phyloP scores from a whole-genome alignment of 37 sponge, comb jelly and placozoan genomes.

The Spongilla lacustris region DNA sequence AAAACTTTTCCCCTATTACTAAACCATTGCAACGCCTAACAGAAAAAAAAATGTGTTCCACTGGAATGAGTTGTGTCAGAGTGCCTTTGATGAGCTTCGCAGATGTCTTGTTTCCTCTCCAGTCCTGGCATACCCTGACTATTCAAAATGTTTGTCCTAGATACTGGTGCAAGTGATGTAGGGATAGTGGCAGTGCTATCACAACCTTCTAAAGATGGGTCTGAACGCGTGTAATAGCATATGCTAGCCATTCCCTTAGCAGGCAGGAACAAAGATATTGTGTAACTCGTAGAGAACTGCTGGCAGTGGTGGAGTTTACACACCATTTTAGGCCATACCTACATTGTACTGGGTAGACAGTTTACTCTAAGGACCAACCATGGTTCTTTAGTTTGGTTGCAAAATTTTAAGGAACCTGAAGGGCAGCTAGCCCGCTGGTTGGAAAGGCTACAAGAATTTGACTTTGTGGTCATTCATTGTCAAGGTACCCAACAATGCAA shows the following conservation, averaged over 20 bases:
- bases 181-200: too few relatives aligned
- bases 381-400: constrained; percentile 29
- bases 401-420: constrained; percentile 42
- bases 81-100: too few relatives aligned
- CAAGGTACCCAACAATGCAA: constrained; percentile 36
- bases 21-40: too few relatives aligned
- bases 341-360: constrained; percentile 3
- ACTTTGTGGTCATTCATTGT: constrained; percentile 20
- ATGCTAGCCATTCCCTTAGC: constrained; percentile 19
- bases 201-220: too few relatives aligned
- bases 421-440: constrained; percentile 44
- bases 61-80: too few relatives aligned
- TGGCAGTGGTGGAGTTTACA: constrained; percentile 36
- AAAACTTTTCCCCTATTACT: too few relatives aligned
- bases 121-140: too few relatives aligned
- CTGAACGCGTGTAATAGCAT: not conserved
- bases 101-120: too few relatives aligned
- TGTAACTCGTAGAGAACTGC: constrained; percentile 21
- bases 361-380: constrained; percentile 31
- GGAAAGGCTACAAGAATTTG: constrained; percentile 12
- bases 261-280: constrained; percentile 29
- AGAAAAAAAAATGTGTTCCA: too few relatives aligned
- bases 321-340: constrained; percentile 38
- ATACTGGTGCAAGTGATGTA: too few relatives aligned
- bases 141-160: too few relatives aligned